phyloP scores from a whole-genome alignment of 2,888 invertebrate genomes.

The Caenorhabditis sulstoni region DNA sequence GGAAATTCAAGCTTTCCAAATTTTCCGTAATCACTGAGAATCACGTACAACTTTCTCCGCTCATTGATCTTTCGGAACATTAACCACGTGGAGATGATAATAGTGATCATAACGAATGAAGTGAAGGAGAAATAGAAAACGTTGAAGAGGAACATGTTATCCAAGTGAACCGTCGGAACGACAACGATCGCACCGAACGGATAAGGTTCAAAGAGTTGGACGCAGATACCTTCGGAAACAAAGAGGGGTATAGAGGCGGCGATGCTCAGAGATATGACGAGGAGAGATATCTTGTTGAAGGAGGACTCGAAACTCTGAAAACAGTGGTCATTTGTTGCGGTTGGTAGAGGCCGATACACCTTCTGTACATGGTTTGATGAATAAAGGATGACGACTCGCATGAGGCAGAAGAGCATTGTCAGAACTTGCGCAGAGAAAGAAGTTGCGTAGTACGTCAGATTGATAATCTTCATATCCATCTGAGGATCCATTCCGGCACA shows the following conservation, averaged over 20 bases:
- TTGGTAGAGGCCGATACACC: too few species aligned
- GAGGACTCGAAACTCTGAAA: background rate
- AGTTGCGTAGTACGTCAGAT: background rate
- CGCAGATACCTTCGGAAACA: background rate
- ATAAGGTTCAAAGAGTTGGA: conserved; percentile 7
- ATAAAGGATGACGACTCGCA: conserved; percentile 1
- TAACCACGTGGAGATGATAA: background rate
- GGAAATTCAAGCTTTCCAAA: background rate
- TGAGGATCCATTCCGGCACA: background rate
- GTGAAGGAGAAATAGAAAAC: background rate
- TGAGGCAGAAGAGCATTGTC: conserved; percentile 3
- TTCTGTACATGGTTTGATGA: background rate
- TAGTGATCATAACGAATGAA: background rate
- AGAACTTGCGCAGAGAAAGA: background rate
- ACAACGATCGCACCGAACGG: conserved; percentile 1
- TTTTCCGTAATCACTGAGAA: background rate
- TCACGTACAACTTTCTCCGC: background rate
- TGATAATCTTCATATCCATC: background rate
- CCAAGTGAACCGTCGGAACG: background rate
- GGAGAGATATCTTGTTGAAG: background rate
- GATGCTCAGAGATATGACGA: background rate
- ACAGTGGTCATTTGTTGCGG: too few species aligned
- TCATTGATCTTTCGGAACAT: background rate
- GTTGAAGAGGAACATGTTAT: background rate
- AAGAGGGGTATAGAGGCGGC: background rate